Evolutionary conservation across 2,888 invertebrate genomes (phyloP), one percentile per base, ranked within the genome.

Genomic region (Ectobius pallidus): DNA sequence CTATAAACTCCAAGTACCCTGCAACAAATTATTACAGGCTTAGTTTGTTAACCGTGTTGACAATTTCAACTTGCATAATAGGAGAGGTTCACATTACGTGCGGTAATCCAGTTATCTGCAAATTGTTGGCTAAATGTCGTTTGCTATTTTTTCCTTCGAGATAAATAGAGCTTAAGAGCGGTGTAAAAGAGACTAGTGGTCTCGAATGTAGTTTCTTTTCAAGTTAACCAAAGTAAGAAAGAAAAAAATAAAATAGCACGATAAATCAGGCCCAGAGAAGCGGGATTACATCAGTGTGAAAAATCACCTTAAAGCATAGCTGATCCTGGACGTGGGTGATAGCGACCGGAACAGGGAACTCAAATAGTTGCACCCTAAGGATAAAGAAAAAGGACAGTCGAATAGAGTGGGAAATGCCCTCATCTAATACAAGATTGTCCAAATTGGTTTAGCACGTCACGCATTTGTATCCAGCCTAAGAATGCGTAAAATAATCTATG

Each of bases 161-260:
- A 52, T 52, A 52, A 52, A 25, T 52, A 25, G 27, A 25, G 25
- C 52, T 52, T 52, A 25, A 52, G 52, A 22, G 25, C 7, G 25
- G 52, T 9, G 52, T 52, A 25, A 25, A 52, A 52, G 11, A 52
- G 25, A 25, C 4, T 11, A 11, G 18, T 44, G 46, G n/a, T 46
- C 18, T 22, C 11, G n/a, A 22, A 52, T 14, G 11, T 9, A 52
- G 52, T 52, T 52, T 16, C 7, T 52, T 52, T 52, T 22, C 25
- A 52, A 52, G 25, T 52, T 52, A 52, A 52, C 52, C 25, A 52
- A 52, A 52, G 52, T 18, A 52, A 52, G 34, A 6, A 34, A 34
- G 34, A 11, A 34, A 34, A 34, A 34, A 34, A 34, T 22, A 25
- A 25, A 52, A 52, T 11, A 52, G 9, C 16, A 52, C 52, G 25